A percentile compares a stretch with the other conserved stretches of the same genome.
Conservation (phyloP, 2,888 invertebrate genomes). For the Tetragnatha montana region DNA sequence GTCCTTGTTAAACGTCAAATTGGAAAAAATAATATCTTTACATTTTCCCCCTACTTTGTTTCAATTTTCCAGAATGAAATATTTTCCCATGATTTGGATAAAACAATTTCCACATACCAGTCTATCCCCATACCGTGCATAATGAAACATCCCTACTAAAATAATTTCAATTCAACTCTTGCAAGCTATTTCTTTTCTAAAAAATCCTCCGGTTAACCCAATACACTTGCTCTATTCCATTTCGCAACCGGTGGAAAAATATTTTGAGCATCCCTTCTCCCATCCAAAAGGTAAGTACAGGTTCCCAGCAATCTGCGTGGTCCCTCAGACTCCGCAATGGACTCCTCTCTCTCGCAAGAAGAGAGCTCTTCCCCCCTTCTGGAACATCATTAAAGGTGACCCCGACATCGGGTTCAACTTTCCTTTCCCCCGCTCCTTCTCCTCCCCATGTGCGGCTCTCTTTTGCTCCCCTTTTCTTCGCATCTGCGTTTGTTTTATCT, state of each 20-base stretch:
- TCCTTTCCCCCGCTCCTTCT: conserved; percentile 41
- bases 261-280: conserved; percentile 9
- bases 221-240: background rate
- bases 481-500: conserved; percentile 48
- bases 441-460: conserved; percentile 17
- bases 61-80: too few relatives aligned
- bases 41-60: too few relatives aligned
- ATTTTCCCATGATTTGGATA: too few relatives aligned
- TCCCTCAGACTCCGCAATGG: conserved; percentile 57
- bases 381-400: conserved; percentile 69
- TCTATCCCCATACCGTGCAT: too few relatives aligned
- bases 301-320: conserved; percentile 15
- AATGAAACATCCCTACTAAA: too few relatives aligned
- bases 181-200: background rate
- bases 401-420: conserved; percentile 60
- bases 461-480: conserved; percentile 24
- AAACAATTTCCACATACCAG: too few relatives aligned
- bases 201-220: background rate
- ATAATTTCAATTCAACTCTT: too few relatives aligned
- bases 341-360: conserved; percentile 45
- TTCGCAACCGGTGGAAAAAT: background rate
- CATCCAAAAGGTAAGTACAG: conserved; percentile 28
- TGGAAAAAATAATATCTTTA: too few relatives aligned
- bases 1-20: too few relatives aligned
- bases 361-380: conserved; percentile 41